Percentiles rank a stretch among this genome's conserved stretches.
Conservation (phyloP, 2,888 invertebrate genomes). For the Scelioninae gen. 1 region DNA sequence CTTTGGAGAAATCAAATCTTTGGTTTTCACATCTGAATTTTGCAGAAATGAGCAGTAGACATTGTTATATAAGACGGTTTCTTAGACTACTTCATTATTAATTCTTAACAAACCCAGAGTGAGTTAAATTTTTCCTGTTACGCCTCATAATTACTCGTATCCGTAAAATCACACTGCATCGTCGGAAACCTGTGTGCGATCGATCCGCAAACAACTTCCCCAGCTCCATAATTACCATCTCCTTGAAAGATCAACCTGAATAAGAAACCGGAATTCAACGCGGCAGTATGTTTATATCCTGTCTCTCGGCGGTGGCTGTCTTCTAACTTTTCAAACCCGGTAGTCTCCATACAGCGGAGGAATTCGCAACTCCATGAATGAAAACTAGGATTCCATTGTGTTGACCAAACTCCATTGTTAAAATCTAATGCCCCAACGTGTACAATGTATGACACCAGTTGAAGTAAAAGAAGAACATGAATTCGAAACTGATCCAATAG, state of each 20-base stretch:
- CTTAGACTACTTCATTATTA: neutral
- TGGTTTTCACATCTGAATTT: too few species aligned
- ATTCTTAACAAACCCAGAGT: neutral
- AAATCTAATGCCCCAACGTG: slow-evolving; percentile 20
- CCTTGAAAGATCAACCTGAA: slow-evolving; percentile 23
- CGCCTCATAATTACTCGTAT: slow-evolving; percentile 39
- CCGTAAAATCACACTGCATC: neutral
- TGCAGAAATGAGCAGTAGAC: too few species aligned
- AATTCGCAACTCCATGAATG: slow-evolving; percentile 49
- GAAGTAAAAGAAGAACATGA: slow-evolving; percentile 24
- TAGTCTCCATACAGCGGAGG: slow-evolving; percentile 11
- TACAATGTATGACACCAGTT: slow-evolving; percentile 8
- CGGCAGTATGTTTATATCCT: slow-evolving; percentile 34
- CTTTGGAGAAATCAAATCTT: too few species aligned
- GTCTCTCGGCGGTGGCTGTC: slow-evolving; percentile 24
- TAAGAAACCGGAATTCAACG: slow-evolving; percentile 51
- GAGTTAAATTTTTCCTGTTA: slow-evolving; percentile 6
- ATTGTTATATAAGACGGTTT: too few species aligned
- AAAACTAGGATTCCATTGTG: slow-evolving; percentile 45
- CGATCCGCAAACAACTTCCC: slow-evolving; percentile 15
- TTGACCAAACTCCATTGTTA: slow-evolving; percentile 32
- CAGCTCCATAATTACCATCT: slow-evolving; percentile 45
- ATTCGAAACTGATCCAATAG: slow-evolving; percentile 17
- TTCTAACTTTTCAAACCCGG: slow-evolving; percentile 49
- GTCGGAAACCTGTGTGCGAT: slow-evolving; percentile 46